These are phyloP conservation scores for Parauchenoglanis ngamensis DNA, from an alignment of 2,797 vertebrate genomes.

Conservation along the genomic window DNA sequence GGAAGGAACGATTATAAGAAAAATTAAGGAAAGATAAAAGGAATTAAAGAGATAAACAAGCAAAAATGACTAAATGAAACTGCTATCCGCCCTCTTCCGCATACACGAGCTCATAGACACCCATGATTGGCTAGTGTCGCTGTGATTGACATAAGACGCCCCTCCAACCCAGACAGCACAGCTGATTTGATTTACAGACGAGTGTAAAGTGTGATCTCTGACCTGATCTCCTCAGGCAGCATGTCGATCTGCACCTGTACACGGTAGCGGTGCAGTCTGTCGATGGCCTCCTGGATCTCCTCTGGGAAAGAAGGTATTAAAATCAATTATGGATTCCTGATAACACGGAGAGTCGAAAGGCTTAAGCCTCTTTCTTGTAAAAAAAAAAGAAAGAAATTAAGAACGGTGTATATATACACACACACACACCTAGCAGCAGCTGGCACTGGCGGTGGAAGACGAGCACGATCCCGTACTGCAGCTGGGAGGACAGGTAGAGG, in stretches of 20 bases:
- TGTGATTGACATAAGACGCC: neutral
- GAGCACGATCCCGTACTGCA: constrained; percentile 84
- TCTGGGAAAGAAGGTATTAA: constrained; percentile 65
- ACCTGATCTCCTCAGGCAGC: constrained; percentile 72
- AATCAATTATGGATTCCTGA: neutral
- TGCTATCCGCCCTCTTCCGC: neutral
- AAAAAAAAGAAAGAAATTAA: neutral
- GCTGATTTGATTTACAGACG: neutral
- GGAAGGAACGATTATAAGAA: neutral
- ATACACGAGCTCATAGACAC: neutral
- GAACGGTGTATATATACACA: neutral
- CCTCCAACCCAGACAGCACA: neutral
- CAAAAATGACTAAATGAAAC: neutral
- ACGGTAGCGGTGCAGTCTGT: constrained; percentile 69
- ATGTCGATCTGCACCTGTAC: constrained; percentile 72
- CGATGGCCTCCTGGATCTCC: constrained; percentile 77
- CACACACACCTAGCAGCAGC: constrained; percentile 78
- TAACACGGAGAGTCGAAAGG: neutral
- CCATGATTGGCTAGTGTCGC: neutral
- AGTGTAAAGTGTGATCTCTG: neutral
- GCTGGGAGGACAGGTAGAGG: constrained; percentile 88
- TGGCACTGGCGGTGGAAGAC: constrained; percentile 84
- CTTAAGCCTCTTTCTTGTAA: neutral
- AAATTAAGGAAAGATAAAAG: neutral
- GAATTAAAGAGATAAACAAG: neutral